These are phyloP conservation scores for Ormyrus pomaceus DNA, from an alignment of 2,888 invertebrate genomes.

Conservation along the genomic window DNA sequence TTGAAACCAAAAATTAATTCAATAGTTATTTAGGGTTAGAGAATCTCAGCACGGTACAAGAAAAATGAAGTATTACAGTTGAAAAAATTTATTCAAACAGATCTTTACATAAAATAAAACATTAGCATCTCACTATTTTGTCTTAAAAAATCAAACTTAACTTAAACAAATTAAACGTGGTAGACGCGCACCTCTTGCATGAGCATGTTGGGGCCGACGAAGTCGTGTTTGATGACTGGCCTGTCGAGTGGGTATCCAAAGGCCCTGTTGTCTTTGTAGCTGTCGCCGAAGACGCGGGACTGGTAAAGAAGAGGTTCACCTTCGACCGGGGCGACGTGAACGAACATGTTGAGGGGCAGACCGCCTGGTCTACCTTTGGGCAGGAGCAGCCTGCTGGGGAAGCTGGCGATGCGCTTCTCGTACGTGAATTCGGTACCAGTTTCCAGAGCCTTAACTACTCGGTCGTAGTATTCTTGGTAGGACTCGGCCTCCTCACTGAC, in stretches of 20 bases:
- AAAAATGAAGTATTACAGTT: too few relatives aligned
- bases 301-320: slow-evolving; percentile 75
- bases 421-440: slow-evolving; percentile 76
- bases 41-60: too few relatives aligned
- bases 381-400: slow-evolving; percentile 83
- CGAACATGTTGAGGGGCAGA: slow-evolving; percentile 81
- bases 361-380: slow-evolving; percentile 84
- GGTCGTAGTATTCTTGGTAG: slow-evolving; percentile 64
- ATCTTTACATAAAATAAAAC: too few relatives aligned
- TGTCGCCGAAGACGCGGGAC: slow-evolving; percentile 71
- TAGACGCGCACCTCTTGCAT: slow-evolving; percentile 81
- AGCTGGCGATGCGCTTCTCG: slow-evolving; percentile 78
- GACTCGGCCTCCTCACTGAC: slow-evolving; percentile 78
- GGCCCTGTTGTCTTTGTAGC: slow-evolving; percentile 80
- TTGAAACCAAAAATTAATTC: too few relatives aligned
- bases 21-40: too few relatives aligned
- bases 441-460: slow-evolving; percentile 56
- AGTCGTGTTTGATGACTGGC: slow-evolving; percentile 77
- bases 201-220: slow-evolving; percentile 82
- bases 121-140: too few relatives aligned
- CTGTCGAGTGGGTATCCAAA: slow-evolving; percentile 87
- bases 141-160: not conserved
- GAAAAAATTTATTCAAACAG: too few relatives aligned
- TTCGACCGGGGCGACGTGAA: slow-evolving; percentile 79
- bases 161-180: slow-evolving; percentile 72